These are phyloP conservation scores for Stegophylla sp. DNA, from an alignment of 2,888 invertebrate genomes.

Conservation along the genomic window DNA sequence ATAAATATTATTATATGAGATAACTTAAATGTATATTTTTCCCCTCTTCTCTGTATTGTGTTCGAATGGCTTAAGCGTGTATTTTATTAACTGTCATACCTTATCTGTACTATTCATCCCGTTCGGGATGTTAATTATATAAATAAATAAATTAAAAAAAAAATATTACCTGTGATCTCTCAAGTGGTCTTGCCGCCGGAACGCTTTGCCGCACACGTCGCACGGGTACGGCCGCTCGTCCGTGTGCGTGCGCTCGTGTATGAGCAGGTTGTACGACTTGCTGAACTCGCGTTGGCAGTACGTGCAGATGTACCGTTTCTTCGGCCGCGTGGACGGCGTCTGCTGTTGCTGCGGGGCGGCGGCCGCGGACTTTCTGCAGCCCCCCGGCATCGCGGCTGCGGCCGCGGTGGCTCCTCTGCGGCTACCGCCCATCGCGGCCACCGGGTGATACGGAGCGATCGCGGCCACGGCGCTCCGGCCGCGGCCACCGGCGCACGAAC, in stretches of 20 bases:
- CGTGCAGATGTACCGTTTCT: conserved; percentile 93
- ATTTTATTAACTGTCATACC: too few species aligned
- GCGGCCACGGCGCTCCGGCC: neutral
- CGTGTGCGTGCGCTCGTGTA: conserved; percentile 96
- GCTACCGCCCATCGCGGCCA: neutral
- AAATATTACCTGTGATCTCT: conserved; percentile 92
- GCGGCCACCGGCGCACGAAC: conserved; percentile 6
- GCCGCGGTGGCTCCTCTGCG: neutral
- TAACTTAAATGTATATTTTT: too few species aligned
- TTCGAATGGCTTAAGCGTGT: too few species aligned
- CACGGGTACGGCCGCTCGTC: conserved; percentile 96
- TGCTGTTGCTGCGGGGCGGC: neutral
- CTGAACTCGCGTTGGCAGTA: conserved; percentile 97
- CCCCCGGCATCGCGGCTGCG: neutral
- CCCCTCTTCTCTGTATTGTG: too few species aligned
- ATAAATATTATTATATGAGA: too few species aligned
- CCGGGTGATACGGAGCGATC: conserved; percentile 10
- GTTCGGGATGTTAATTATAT: too few species aligned
- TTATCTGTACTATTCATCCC: too few species aligned
- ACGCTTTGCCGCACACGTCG: conserved; percentile 95
- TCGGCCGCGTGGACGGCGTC: conserved; percentile 68
- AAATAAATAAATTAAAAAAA: too few species aligned
- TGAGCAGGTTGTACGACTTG: conserved; percentile 95
- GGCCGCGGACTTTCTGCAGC: neutral
- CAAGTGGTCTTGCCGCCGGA: conserved; percentile 91